Conservation (phyloP, 2,113 vertebrate genomes). For the Centropus bengalensis region DNA sequence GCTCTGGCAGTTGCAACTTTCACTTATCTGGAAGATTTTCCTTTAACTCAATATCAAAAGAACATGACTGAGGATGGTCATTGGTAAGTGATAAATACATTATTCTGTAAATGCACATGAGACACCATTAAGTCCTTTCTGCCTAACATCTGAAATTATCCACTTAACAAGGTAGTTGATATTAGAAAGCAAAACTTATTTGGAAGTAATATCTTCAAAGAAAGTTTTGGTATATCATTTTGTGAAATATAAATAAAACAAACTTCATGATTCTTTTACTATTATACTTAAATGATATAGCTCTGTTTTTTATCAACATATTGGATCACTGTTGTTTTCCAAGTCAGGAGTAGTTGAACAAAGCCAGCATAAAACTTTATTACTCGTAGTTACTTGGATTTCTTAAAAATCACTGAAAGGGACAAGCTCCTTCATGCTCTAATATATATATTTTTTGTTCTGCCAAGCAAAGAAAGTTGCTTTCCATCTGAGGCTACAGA, state of each 20-base stretch:
- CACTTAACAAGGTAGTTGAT: neutral
- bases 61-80: neutral
- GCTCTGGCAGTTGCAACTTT: neutral
- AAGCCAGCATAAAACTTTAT: neutral
- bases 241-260: neutral
- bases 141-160: neutral
- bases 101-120: accelerated
- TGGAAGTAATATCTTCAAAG: neutral
- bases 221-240: neutral
- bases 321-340: neutral
- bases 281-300: neutral
- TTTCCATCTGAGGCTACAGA: neutral
- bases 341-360: neutral
- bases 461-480: neutral
- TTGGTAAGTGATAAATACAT: neutral
- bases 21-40: neutral
- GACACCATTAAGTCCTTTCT: neutral
- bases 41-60: neutral
- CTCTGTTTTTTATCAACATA: neutral
- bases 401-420: neutral
- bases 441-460: neutral
- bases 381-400: neutral
- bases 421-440: neutral
- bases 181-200: neutral
- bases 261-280: neutral